phyloP scores from a whole-genome alignment of 2,113 vertebrate species.

The Aldabrachelys gigantea region DNA sequence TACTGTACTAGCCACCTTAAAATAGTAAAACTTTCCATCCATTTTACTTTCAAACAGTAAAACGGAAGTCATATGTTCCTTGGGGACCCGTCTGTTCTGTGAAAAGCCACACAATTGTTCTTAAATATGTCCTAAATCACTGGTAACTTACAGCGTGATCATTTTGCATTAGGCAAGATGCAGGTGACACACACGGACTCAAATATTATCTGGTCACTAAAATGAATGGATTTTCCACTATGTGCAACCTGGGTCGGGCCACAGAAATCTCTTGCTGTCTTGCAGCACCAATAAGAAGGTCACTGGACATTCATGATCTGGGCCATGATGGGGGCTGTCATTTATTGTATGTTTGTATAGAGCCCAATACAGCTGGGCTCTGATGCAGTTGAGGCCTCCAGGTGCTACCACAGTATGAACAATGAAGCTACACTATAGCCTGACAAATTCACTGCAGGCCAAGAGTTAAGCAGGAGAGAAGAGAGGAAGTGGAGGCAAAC shows the following conservation, averaged over 20 bases:
- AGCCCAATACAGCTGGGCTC: background rate
- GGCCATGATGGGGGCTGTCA: background rate
- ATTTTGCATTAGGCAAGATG: background rate
- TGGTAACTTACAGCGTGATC: background rate
- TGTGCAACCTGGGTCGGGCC: background rate
- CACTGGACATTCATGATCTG: background rate
- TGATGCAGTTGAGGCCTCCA: background rate
- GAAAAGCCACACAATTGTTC: background rate
- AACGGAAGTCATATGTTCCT: background rate
- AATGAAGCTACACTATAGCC: fast-evolving
- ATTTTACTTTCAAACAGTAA: background rate
- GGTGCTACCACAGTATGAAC: background rate
- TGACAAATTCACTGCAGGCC: fast-evolving
- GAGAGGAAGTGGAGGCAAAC: conserved; percentile 63
- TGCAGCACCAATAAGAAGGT: background rate
- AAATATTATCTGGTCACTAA: background rate
- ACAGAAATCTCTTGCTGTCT: background rate
- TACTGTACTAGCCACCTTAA: background rate
- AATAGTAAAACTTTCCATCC: background rate
- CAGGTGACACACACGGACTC: background rate
- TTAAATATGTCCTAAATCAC: background rate
- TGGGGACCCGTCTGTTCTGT: background rate
- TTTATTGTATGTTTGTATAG: background rate
- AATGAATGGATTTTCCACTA: background rate
- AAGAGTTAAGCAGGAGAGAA: conserved; percentile 35